Evolutionary conservation across 1,140 invertebrate species (phyloP), one percentile per base, ranked within the genome.

Genomic region (Metopolophium dirhodum): DNA sequence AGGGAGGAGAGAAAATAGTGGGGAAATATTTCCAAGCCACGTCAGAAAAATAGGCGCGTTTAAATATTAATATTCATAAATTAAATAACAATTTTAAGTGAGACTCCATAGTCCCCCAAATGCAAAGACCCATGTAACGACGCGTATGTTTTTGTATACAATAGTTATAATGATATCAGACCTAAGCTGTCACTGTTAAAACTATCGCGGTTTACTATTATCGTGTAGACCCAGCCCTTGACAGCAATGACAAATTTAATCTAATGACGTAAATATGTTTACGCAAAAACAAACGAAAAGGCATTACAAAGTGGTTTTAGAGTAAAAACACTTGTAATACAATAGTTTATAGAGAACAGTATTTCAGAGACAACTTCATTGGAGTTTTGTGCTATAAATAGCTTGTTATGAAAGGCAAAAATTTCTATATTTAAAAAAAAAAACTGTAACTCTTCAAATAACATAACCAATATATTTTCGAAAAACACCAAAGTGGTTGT

Each of bases 1-100:
- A 1, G 57, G 26, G 26, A 11, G 26, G 8, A 0, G 61, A 0
- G 8, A 0, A 30, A 0, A 0, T 68, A n/a, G 14, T n/a, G n/a
- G 61, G n/a, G n/a, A 77, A n/a, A 68, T 68, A 68, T 68, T 14
- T 68, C 11, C 9, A n/a, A 77, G 6, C 14, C 22, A n/a, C 6
- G n/a, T 18, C 4, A 6, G 1, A 18, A 35, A 77, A n/a, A n/a
- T 7, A n/a, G 30, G 14, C 14, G 6, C 14, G 6, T 77, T 77
- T 20, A 14, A 77, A 54, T 41, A 41, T 54, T 54, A 77, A 30
- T n/a, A n/a, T 6, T 18, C 0, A 68, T n/a, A n/a, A 23, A 41
- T 22, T 2, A 85, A 85, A 85, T 41, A 41, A 41, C 23, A 85
- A 23, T 85, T 26, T 85, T 35, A 3, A 54, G 6, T 11, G 7